phyloP scores from a whole-genome alignment of 2,113 vertebrate genomes.

The Anthoscopus minutus region DNA sequence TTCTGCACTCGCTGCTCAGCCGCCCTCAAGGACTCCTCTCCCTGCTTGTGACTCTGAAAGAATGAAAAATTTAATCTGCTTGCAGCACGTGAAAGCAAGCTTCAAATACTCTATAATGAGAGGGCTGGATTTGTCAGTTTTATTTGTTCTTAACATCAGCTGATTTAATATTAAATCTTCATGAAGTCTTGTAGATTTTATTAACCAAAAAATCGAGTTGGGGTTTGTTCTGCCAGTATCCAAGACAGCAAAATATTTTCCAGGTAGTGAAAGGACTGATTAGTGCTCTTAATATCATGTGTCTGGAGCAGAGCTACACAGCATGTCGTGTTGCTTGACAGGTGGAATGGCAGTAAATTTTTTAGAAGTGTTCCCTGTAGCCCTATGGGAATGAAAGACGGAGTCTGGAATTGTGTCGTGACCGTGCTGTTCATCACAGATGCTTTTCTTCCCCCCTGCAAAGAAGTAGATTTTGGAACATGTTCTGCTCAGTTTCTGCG shows the following conservation, averaged over 20 bases:
- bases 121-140: neutral
- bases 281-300: neutral
- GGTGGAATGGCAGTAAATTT: constrained; percentile 30
- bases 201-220: neutral
- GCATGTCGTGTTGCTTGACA: constrained; percentile 5
- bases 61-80: neutral
- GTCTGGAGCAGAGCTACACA: constrained; percentile 9
- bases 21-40: neutral
- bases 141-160: neutral
- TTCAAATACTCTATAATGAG: rapidly evolving
- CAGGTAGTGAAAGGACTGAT: constrained; percentile 8
- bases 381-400: constrained; percentile 16
- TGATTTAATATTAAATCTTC: neutral
- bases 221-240: neutral
- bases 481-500: neutral
- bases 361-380: neutral
- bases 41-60: neutral
- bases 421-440: neutral
- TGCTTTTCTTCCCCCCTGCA: neutral
- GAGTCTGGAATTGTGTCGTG: constrained; percentile 1
- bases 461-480: neutral
- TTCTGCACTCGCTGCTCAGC: neutral
- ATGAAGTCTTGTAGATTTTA: neutral
- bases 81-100: neutral
- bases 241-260: constrained; percentile 15